These are phyloP conservation scores for Oscheius sp. DNA, from an alignment of 2,888 invertebrate species.

Conservation along the genomic window DNA sequence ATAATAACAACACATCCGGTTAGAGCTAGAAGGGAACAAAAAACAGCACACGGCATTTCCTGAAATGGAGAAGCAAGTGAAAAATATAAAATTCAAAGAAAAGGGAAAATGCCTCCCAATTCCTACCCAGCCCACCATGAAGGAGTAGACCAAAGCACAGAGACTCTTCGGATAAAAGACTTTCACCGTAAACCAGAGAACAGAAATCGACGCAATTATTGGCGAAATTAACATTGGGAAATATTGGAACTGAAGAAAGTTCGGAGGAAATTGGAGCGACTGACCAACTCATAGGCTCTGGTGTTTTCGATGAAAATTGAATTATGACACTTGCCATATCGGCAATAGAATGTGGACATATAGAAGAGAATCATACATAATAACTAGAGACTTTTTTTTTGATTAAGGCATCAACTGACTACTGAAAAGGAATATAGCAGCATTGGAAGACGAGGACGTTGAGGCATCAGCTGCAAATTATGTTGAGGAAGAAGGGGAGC, in stretches of 20 bases:
- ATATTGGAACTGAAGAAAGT: constrained; percentile 45
- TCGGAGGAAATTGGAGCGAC: neutral
- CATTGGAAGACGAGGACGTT: constrained; percentile 37
- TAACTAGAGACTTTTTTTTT: constrained; percentile 36
- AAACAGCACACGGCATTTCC: constrained; percentile 67
- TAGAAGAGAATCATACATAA: constrained; percentile 55
- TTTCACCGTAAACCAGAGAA: constrained; percentile 58
- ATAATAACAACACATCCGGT: constrained; percentile 65
- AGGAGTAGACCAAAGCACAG: constrained; percentile 55
- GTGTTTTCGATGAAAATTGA: constrained; percentile 11
- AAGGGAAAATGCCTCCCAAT: neutral
- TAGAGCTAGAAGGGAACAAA: constrained; percentile 60
- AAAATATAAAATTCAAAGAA: neutral
- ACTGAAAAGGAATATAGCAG: constrained; percentile 49
- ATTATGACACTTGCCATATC: constrained; percentile 34
- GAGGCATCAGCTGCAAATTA: constrained; percentile 11
- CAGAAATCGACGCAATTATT: constrained; percentile 50
- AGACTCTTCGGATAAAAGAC: constrained; percentile 46
- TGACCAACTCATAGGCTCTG: constrained; percentile 14
- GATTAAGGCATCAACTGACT: constrained; percentile 32
- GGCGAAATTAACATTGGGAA: constrained; percentile 58
- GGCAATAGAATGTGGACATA: constrained; percentile 55
- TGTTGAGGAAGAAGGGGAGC: constrained; percentile 22
- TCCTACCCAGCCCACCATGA: constrained; percentile 50
- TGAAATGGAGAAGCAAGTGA: constrained; percentile 28